A percentile compares a stretch with the other conserved stretches of the same genome.
Conservation (phyloP, 1,140 invertebrate species). For the Heliconius himera region DNA sequence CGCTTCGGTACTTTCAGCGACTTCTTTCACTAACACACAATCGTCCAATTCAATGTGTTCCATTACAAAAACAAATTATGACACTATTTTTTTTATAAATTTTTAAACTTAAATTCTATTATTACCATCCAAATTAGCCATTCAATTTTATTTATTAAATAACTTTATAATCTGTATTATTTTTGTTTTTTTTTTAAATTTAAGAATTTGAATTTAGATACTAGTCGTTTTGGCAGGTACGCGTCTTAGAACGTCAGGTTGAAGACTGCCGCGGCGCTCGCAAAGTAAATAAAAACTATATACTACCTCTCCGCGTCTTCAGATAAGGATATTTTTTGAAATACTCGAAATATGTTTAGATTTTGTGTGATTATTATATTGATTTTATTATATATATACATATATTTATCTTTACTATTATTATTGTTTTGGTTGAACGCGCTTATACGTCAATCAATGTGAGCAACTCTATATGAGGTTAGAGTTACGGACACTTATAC, state of each 20-base stretch:
- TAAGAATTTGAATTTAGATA: background rate
- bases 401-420: background rate
- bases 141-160: background rate
- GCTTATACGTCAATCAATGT: too few species aligned
- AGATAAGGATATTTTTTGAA: background rate
- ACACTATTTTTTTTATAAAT: background rate
- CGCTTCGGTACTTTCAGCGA: conserved; percentile 20
- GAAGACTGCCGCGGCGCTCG: background rate
- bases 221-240: background rate
- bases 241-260: conserved; percentile 17
- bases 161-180: background rate
- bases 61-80: conserved; percentile 17
- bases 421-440: too few species aligned
- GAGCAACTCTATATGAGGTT: too few species aligned
- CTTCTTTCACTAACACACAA: conserved; percentile 27
- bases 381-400: background rate
- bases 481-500: too few species aligned
- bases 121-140: background rate
- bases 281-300: conserved; percentile 4
- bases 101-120: background rate
- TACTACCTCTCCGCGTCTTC: background rate
- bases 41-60: conserved; percentile 17
- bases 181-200: background rate
- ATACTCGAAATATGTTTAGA: background rate
- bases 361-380: background rate